phyloP scores from a whole-genome alignment of 1,140 invertebrate genomes.

The Panagrolaimus sp. region DNA sequence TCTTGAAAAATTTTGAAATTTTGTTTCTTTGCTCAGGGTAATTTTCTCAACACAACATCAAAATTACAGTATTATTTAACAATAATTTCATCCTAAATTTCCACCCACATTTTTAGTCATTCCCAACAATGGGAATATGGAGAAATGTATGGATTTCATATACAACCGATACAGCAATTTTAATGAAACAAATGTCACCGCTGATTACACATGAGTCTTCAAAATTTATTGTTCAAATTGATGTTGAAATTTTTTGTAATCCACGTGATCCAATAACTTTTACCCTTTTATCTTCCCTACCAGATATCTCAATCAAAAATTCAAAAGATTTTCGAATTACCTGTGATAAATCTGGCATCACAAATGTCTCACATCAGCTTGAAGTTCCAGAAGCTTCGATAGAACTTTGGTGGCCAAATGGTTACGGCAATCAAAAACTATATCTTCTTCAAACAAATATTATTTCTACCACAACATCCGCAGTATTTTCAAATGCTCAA shows the following conservation, averaged over 20 bases:
- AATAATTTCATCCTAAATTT: conserved; percentile 27
- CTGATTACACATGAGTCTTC: not conserved
- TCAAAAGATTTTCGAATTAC: not conserved
- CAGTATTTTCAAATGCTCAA: conserved; percentile 15
- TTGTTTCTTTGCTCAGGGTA: no score
- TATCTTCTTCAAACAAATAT: conserved; percentile 14
- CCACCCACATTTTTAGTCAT: conserved; percentile 12
- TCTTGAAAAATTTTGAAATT: no score
- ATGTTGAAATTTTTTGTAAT: not conserved
- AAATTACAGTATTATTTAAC: conserved; percentile 67
- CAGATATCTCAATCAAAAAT: not conserved
- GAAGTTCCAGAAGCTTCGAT: conserved; percentile 11
- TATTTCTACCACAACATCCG: not conserved
- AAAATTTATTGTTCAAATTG: not conserved
- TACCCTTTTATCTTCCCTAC: not conserved
- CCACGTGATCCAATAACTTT: not conserved
- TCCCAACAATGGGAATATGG: not conserved
- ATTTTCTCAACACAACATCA: no score
- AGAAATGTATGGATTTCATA: conserved; percentile 3
- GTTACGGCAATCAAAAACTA: not conserved
- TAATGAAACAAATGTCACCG: conserved; percentile 7
- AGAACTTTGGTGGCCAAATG: not conserved
- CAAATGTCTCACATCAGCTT: conserved; percentile 17
- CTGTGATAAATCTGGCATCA: not conserved
- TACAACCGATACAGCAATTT: not conserved